These are phyloP conservation scores for Erpornis zantholeuca DNA, from an alignment of 2,113 vertebrate genomes.

Conservation along the genomic window DNA sequence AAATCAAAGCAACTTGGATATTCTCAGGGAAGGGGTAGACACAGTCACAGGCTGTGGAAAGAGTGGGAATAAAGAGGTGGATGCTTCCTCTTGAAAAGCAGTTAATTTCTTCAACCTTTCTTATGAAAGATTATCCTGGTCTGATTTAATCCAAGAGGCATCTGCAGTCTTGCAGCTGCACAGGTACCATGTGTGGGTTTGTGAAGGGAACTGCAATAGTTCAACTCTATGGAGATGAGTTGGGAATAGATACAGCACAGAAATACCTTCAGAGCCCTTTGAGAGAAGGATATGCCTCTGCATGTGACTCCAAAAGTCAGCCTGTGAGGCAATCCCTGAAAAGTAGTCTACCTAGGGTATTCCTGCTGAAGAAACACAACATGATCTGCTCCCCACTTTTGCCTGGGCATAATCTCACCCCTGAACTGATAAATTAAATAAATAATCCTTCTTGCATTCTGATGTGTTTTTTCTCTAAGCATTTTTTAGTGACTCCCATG, in stretches of 20 bases:
- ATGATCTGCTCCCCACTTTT: neutral
- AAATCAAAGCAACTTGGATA: neutral
- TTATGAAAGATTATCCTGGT: neutral
- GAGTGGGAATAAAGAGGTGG: neutral
- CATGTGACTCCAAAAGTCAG: neutral
- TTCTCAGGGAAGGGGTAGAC: neutral
- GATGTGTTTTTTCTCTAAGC: neutral
- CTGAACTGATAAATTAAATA: neutral
- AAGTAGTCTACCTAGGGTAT: neutral
- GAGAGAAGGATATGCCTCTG: neutral
- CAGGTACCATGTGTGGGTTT: neutral
- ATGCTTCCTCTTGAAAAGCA: neutral
- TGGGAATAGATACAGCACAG: neutral
- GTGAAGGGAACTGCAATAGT: neutral
- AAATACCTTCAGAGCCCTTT: neutral
- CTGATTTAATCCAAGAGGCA: neutral
- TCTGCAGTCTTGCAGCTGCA: neutral
- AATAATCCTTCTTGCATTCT: neutral
- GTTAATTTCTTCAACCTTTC: neutral
- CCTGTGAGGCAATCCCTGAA: accelerated
- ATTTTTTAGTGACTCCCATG: neutral
- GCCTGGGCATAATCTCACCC: neutral
- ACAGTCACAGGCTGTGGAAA: neutral
- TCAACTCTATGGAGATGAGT: neutral
- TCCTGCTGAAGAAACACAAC: neutral